A percentile compares a stretch with the other conserved stretches of the same genome.
These are phyloP conservation scores for Rhyacophila brunnea DNA, from an alignment of 1,140 invertebrate species.

Conservation along the genomic window DNA sequence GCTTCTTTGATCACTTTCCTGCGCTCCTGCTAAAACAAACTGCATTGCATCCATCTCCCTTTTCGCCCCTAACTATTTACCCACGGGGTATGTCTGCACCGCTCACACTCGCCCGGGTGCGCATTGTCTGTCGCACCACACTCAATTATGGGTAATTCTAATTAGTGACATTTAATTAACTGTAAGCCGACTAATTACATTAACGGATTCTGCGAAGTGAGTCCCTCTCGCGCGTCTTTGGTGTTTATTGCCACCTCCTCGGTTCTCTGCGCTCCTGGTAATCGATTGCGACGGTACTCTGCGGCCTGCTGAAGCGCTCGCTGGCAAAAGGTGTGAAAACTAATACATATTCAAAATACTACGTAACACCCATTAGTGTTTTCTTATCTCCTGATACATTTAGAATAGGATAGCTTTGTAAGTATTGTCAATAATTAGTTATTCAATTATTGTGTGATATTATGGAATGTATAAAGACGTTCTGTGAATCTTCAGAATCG, in stretches of 20 bases:
- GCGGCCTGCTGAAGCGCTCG: background rate
- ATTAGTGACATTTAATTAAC: constrained; percentile 37
- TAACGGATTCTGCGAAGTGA: constrained; percentile 20
- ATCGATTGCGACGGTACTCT: constrained; percentile 19
- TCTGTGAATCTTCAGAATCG: too few relatives aligned
- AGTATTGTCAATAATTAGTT: too few relatives aligned
- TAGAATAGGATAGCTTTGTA: background rate
- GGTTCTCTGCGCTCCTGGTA: constrained; percentile 12
- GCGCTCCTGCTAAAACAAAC: constrained; percentile 19
- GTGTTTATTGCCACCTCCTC: constrained; percentile 31
- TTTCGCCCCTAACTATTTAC: background rate
- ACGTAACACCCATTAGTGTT: too few relatives aligned
- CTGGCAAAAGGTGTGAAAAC: too few relatives aligned
- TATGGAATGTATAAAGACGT: too few relatives aligned
- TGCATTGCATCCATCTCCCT: constrained; percentile 3
- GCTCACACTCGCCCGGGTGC: background rate
- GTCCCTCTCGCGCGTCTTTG: constrained; percentile 10
- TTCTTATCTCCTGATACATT: background rate
- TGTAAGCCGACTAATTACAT: constrained; percentile 36
- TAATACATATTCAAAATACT: too few relatives aligned
- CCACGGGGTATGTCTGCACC: background rate
- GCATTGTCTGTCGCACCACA: constrained; percentile 16
- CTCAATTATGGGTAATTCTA: constrained; percentile 33
- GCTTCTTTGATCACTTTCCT: constrained; percentile 5
- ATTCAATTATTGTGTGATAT: too few relatives aligned